These are phyloP conservation scores for Conger conger DNA, from an alignment of 2,113 vertebrate genomes.

Conservation along the genomic window DNA sequence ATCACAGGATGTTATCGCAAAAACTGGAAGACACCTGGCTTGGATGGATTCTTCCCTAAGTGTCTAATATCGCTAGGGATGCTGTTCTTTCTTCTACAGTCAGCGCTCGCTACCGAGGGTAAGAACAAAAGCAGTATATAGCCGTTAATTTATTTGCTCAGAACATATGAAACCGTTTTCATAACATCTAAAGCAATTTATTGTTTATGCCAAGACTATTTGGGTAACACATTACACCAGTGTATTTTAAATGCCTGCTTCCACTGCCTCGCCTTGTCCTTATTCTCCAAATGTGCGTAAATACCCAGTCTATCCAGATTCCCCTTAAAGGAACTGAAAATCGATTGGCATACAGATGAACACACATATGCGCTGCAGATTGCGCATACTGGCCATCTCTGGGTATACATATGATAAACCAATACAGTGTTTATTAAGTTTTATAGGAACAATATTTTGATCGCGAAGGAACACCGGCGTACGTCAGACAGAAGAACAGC, in stretches of 20 bases:
- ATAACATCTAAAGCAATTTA: not conserved
- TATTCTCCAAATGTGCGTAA: not conserved
- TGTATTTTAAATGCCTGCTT: not conserved
- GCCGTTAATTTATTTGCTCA: not conserved
- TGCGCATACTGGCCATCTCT: not conserved
- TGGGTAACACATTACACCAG: not conserved
- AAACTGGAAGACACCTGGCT: conserved; percentile 17
- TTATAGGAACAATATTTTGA: not conserved
- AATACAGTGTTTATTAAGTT: not conserved
- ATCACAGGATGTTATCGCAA: conserved; percentile 17
- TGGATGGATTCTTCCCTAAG: conserved; percentile 12
- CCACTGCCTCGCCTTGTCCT: not conserved
- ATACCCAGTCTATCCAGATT: not conserved
- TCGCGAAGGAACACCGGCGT: not conserved
- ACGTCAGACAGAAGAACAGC: not conserved
- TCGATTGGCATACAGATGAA: not conserved
- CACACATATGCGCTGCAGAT: not conserved
- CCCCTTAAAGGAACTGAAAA: not conserved
- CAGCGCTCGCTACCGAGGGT: conserved; percentile 25
- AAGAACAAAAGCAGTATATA: not conserved
- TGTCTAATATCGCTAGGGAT: conserved; percentile 24
- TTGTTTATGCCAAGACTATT: not conserved
- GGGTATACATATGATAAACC: not conserved
- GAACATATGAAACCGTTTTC: not conserved
- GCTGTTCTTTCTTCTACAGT: conserved; percentile 18